A percentile compares a stretch with the other conserved stretches of the same genome.
phyloP scores from a whole-genome alignment of 2,888 invertebrate species.

The Cryptocephalus moraei region DNA sequence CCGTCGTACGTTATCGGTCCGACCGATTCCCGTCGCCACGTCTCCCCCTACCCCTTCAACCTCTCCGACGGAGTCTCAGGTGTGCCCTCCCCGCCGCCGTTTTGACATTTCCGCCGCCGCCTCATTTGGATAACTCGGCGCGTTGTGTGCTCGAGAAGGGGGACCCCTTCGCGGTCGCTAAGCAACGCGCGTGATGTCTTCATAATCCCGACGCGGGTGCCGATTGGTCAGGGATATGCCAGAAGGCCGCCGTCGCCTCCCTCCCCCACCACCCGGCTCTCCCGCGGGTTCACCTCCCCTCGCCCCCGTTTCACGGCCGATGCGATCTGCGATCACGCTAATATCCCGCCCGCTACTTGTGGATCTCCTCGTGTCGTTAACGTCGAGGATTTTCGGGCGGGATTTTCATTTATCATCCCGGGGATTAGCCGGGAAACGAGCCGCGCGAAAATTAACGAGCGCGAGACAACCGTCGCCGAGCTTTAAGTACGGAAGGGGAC shows the following conservation, averaged over 20 bases:
- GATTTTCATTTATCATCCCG: background rate
- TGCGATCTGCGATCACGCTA: too few relatives aligned
- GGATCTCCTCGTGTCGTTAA: too few relatives aligned
- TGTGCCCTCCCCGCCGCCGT: too few relatives aligned
- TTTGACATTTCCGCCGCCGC: background rate
- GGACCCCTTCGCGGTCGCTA: conserved; percentile 37
- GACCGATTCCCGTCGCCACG: too few relatives aligned
- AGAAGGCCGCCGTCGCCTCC: conserved; percentile 27
- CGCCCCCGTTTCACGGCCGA: too few relatives aligned
- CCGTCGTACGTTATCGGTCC: too few relatives aligned
- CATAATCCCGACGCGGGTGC: conserved; percentile 33
- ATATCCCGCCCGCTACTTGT: too few relatives aligned
- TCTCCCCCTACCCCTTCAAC: too few relatives aligned
- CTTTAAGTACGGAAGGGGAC: too few relatives aligned
- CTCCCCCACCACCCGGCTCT: conserved; percentile 9
- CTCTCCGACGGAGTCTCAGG: too few relatives aligned
- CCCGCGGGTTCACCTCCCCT: background rate
- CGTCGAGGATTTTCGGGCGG: too few relatives aligned
- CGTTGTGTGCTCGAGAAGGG: conserved; percentile 13
- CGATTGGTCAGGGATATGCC: conserved; percentile 35
- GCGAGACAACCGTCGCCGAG: too few relatives aligned
- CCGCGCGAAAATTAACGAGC: background rate
- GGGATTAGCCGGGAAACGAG: background rate
- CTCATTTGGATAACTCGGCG: background rate
- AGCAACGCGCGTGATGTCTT: conserved; percentile 37